Evolutionary conservation across 2,888 invertebrate genomes (phyloP).

Genomic region (Ectobius pallidus): DNA sequence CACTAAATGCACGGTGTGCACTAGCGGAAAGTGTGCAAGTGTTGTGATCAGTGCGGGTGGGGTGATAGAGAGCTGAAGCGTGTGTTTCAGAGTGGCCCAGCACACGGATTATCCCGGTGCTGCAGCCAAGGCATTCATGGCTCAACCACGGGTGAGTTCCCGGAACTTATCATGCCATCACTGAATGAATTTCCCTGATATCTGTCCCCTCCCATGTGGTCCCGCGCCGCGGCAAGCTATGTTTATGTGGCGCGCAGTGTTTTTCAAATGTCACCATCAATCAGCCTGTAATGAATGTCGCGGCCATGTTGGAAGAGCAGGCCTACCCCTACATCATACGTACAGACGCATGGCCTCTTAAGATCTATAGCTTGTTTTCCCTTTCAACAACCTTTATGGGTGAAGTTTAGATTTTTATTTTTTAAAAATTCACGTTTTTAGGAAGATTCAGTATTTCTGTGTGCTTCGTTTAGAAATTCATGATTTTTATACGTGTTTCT

Average conservation of each 20-base stretch:
- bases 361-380: no score
- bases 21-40: constrained; percentile 43
- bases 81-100: constrained; percentile 52
- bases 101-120: constrained; percentile 61
- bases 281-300: constrained; percentile 44
- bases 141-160: constrained; percentile 85
- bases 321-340: constrained; percentile 13
- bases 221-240: constrained; percentile 47
- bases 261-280: constrained; percentile 44
- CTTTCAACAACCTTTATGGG: no score
- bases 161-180: neutral
- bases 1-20: constrained; percentile 2
- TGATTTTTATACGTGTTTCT: no score
- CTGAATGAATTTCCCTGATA: neutral
- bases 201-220: neutral
- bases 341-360: neutral
- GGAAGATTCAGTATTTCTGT: no score
- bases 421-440: no score
- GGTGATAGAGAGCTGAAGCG: constrained; percentile 25
- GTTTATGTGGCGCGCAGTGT: constrained; percentile 47
- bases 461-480: no score
- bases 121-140: constrained; percentile 81
- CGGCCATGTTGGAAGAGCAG: constrained; percentile 43
- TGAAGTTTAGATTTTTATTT: no score
- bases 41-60: constrained; percentile 41